Base-by-base conservation (phyloP, 1,140 invertebrate species). In the Ooceraea biroi region DNA sequence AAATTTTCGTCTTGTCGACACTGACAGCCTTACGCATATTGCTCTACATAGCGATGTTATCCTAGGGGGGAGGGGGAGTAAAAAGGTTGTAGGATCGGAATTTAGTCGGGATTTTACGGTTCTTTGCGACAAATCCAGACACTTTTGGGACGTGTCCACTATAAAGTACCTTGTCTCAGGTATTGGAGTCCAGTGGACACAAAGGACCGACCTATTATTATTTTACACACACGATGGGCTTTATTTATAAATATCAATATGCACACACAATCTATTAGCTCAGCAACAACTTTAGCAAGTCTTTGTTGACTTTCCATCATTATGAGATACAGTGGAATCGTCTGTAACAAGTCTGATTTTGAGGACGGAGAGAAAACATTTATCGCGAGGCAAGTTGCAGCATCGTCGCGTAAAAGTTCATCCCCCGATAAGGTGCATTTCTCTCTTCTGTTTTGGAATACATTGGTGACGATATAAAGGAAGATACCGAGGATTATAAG, bases 41-140 rank as follows among this genome's bases (percentile, higher is more conserved):
- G 63, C 71, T 84, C 66, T 57, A 83, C 78, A 76, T 82, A 82
- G 66, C 60, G 10, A 58, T 73, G 69, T 87, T 90, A 89, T 85
- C 85, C 63, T 2, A 2, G 36, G 36, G 36, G 36, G 36, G 2
- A 7, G 36, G 7, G 36, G 36, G n/a, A n/a, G n/a, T n/a, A n/a
- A n/a, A n/a, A n/a, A n/a, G 30, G 44, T 17, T 1, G 27, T 30
- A 55, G 44, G 68, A 22, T 27, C 14, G 52, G 19, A 22, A 63
- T 61, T 36, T 52, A 22, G 25, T 60, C 27, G 44, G 27, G 30
- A 30, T 71, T 71, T 58, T 57, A 71, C 66, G 50, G 25, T 61
- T 27, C 14, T 61, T 36, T 11, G 27, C 19, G 69, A 74, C 57
- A 82, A 50, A 74, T 58, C 30, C 58, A 65, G 63, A 84, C 76